These are phyloP conservation scores for rat (Rattus norvegicus) DNA, from an alignment of 2,113 vertebrate species.

Conservation along the genomic window DNA sequence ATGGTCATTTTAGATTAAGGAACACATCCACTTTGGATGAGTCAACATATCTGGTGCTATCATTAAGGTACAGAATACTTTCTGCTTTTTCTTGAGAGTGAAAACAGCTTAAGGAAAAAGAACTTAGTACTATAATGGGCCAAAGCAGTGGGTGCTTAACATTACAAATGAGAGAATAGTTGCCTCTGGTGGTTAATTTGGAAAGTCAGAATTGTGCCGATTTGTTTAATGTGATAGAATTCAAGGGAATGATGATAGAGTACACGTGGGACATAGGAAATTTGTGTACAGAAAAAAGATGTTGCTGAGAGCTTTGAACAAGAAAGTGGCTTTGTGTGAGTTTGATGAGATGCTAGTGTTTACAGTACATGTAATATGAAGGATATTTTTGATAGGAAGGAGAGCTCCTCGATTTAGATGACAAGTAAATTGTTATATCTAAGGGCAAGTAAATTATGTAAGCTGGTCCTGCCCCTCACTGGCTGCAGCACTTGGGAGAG, in stretches of 20 bases:
- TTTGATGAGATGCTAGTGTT: not conserved
- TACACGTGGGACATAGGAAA: not conserved
- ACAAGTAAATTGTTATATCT: not conserved
- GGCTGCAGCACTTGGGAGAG: not conserved
- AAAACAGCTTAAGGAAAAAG: not conserved
- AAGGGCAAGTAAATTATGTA: not conserved
- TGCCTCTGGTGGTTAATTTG: not conserved
- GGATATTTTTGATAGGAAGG: not conserved
- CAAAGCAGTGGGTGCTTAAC: not conserved
- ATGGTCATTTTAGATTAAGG: slow-evolving; percentile 40
- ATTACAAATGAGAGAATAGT: not conserved
- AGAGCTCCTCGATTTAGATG: not conserved
- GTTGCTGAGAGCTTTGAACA: slow-evolving; percentile 8
- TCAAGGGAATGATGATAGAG: not conserved
- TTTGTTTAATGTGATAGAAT: not conserved
- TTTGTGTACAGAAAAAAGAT: not conserved
- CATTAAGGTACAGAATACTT: not conserved
- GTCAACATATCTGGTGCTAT: not conserved
- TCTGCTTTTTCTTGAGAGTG: not conserved
- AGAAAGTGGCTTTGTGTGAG: not conserved
- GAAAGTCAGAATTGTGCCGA: not conserved
- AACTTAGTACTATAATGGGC: not conserved
- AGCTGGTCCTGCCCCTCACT: not conserved
- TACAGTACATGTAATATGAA: not conserved
- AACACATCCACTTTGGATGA: not conserved